These are phyloP conservation scores for Lutjanus campechanus DNA, from an alignment of 2,797 vertebrate genomes.

Conservation along the genomic window DNA sequence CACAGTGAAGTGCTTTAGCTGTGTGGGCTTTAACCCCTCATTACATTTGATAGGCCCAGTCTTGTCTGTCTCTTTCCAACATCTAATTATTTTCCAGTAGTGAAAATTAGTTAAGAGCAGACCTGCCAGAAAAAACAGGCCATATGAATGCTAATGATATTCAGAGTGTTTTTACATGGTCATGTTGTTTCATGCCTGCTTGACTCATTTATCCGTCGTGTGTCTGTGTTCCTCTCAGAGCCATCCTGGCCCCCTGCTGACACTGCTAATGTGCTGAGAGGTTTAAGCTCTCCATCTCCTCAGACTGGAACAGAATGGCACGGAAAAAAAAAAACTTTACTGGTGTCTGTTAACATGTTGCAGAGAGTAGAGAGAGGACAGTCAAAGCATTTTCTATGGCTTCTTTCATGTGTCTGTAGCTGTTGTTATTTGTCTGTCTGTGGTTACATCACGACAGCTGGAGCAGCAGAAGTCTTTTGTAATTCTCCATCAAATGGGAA, in stretches of 20 bases:
- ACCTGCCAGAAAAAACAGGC: constrained; percentile 40
- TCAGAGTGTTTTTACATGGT: constrained; percentile 60
- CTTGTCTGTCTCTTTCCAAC: constrained; percentile 46
- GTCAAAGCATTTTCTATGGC: constrained; percentile 18
- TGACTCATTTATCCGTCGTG: constrained; percentile 64
- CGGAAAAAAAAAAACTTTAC: constrained; percentile 45
- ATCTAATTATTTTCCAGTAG: constrained; percentile 65
- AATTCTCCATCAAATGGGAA: constrained; percentile 27
- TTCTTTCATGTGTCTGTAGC: constrained; percentile 22
- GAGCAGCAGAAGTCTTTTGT: constrained; percentile 42
- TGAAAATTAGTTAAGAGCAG: constrained; percentile 54
- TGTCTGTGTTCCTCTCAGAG: constrained; percentile 66
- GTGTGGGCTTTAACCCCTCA: constrained; percentile 22
- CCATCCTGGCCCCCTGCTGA: constrained; percentile 69
- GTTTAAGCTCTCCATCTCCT: constrained; percentile 66
- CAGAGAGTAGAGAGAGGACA: constrained; percentile 17
- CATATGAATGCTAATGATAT: constrained; percentile 58
- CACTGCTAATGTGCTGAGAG: constrained; percentile 77
- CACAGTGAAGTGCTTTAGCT: constrained; percentile 13
- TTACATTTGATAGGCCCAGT: constrained; percentile 43
- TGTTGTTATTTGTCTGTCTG: constrained; percentile 31
- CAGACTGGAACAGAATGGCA: constrained; percentile 53
- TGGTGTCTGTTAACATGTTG: constrained; percentile 44
- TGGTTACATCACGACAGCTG: constrained; percentile 23
- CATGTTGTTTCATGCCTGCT: constrained; percentile 75